Base-by-base conservation (phyloP, 2,888 invertebrate genomes). In the Pimpla rufipes region DNA sequence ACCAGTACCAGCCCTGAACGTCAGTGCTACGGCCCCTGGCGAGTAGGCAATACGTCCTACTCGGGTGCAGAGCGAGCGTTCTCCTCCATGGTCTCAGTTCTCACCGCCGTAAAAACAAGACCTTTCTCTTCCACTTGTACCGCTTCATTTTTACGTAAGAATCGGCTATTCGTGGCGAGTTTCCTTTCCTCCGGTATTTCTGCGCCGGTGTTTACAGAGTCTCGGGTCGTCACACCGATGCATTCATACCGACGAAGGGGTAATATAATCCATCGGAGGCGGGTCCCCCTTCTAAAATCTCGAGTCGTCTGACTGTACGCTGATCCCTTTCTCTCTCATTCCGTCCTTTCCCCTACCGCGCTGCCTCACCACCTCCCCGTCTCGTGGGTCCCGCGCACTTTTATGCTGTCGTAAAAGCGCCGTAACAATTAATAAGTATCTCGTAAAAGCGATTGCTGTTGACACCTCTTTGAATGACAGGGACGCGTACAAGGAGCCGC, bases 361-460 rank as follows among this genome's bases (percentile, higher is more conserved):
- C 74, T 62, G 10, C 2, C 5, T 29, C 29, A 5, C 7, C 55
- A 21, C 45, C 52, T 37, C 77, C 37, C 66, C 50, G 66, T 84
- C 79, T 73, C 88, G 89, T 88, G 91, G 90, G 92, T 92, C 89
- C 89, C 87, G 89, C 89, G 92, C 87, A 94, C 94, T 94, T 94
- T 94, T 94, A 94, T 93, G 93, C 89, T 92, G 90, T 94, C 94
- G 94, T 94, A 94, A 94, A 94, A 93, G 90, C 92, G 93, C 93
- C 94, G 94, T 94, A 94, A 94, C 94, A 94, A 94, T 94, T 94
- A 94, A 94, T 94, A 94, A 94, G 94, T 94, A 94, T 94, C 94
- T 93, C 94, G 94, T 94, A 94, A 94, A 94, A 94, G 94, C 94
- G 94, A 94, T 94, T 94, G 94, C 93, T 93, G 94, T 94, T 94